Percentiles rank a stretch among this genome's conserved stretches.
Conservation (phyloP, 1,140 invertebrate genomes). For the Euglossa dilemma region DNA sequence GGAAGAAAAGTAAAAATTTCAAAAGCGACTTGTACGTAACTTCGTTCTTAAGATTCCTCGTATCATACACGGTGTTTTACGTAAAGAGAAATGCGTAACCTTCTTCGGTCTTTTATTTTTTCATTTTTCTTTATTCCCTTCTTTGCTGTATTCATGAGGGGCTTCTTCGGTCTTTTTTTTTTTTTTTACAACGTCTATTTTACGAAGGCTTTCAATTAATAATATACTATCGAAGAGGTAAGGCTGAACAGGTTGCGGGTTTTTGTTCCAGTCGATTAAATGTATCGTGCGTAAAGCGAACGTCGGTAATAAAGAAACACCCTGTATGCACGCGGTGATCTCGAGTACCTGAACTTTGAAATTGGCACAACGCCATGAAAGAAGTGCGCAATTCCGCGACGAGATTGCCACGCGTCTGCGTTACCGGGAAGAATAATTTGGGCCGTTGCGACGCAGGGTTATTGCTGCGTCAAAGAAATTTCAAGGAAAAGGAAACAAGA, state of each 20-base stretch:
- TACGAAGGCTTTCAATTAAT: background rate
- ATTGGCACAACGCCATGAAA: conserved; percentile 55
- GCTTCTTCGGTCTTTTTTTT: background rate
- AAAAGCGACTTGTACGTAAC: background rate
- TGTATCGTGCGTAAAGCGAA: background rate
- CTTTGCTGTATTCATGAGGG: no score
- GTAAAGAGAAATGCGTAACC: background rate
- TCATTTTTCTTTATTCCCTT: background rate
- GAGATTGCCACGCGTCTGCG: conserved; percentile 29
- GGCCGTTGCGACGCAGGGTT: conserved; percentile 23
- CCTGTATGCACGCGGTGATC: conserved; percentile 1
- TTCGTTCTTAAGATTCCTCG: background rate
- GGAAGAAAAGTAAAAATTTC: background rate
- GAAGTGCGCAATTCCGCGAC: conserved; percentile 55
- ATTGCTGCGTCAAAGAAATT: conserved; percentile 14
- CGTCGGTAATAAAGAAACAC: conserved; percentile 13
- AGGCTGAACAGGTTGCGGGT: background rate
- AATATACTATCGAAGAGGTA: background rate
- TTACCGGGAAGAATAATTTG: conserved; percentile 64
- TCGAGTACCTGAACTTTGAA: conserved; percentile 53
- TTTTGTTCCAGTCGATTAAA: background rate
- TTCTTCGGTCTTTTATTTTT: background rate
- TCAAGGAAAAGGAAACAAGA: background rate
- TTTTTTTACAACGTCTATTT: no score
- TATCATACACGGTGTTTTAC: background rate